A percentile compares a stretch with the other conserved stretches of the same genome.
These are phyloP conservation scores for Butorides virescens DNA, from an alignment of 2,113 vertebrate genomes.

Conservation along the genomic window DNA sequence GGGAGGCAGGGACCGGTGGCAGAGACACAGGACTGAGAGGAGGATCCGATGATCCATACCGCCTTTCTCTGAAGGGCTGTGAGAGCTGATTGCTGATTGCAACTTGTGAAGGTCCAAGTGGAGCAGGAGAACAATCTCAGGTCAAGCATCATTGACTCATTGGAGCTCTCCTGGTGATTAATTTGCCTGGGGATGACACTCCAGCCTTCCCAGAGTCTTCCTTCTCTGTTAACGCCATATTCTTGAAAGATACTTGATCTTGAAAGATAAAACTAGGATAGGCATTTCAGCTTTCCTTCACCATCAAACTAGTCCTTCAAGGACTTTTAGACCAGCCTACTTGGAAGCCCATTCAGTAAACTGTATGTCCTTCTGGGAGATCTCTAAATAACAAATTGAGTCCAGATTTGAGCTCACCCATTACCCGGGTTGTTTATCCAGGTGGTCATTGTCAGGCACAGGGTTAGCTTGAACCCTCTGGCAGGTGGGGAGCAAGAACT, in stretches of 20 bases:
- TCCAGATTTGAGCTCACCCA: neutral
- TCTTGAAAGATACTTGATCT: neutral
- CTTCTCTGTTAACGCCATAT: fast-evolving
- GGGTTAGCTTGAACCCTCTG: neutral
- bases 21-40: neutral
- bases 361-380: neutral
- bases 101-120: neutral
- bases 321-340: neutral
- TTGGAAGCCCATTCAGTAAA: neutral
- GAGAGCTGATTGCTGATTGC: fast-evolving
- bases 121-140: neutral
- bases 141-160: fast-evolving
- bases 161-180: neutral
- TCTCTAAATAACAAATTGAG: neutral
- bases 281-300: neutral
- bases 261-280: neutral
- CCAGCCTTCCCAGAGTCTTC: neutral
- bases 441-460: neutral
- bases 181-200: neutral
- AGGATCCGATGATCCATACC: fast-evolving
- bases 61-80: neutral
- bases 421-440: neutral
- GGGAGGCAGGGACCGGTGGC: neutral
- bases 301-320: neutral
- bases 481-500: neutral